Conservation (phyloP, 1,140 invertebrate species). For the Asbolus verrucosus region DNA sequence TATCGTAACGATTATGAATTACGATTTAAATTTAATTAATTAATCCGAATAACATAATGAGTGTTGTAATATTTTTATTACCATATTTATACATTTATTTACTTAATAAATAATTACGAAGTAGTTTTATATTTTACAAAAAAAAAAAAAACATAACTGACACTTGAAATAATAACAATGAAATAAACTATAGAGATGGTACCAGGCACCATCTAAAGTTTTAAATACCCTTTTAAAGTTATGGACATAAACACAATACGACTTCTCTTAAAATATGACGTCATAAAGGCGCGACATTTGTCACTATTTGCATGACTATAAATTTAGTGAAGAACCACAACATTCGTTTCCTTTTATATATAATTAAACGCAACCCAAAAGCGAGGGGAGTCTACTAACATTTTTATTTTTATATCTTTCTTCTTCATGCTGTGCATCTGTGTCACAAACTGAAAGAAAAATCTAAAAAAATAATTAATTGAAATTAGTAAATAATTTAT, state of each 20-base stretch:
- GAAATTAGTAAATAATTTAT: no score
- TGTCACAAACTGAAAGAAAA: no score
- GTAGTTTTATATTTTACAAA: constrained; percentile 38
- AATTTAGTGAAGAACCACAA: constrained; percentile 7
- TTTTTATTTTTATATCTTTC: no score
- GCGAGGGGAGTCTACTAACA: no score
- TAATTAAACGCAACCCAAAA: no score
- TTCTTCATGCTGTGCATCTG: no score
- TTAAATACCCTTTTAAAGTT: constrained; percentile 18
- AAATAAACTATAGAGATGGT: constrained; percentile 12
- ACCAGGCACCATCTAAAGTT: neutral
- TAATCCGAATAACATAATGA: constrained; percentile 2
- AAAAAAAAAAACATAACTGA: constrained; percentile 15
- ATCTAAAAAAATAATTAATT: no score
- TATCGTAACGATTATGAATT: constrained; percentile 15
- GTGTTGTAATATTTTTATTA: constrained; percentile 36
- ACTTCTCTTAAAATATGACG: constrained; percentile 22
- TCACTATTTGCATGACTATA: constrained; percentile 21
- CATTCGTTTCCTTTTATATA: no score
- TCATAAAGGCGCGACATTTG: constrained; percentile 21
- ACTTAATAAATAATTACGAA: constrained; percentile 22
- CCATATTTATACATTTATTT: constrained; percentile 44
- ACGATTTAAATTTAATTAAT: no score
- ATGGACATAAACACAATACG: constrained; percentile 5
- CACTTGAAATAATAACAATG: constrained; percentile 21